Evolutionary conservation across 2,113 vertebrate genomes (phyloP), one percentile per base, ranked within the genome.

Genomic region (Melanerpes aurifrons): DNA sequence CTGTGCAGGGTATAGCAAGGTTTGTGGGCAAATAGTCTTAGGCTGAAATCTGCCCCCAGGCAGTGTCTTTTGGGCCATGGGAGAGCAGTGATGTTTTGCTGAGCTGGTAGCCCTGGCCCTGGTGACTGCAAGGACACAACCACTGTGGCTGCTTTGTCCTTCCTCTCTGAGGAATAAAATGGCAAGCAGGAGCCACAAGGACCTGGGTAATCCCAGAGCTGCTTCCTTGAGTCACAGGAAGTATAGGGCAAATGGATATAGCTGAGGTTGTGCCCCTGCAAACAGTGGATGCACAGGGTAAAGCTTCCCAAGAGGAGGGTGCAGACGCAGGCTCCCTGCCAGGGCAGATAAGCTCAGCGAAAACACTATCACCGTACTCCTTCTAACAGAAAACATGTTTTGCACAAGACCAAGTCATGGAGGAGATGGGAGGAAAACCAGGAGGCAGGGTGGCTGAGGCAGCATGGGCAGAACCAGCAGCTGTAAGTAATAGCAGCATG

Each of bases 161-260:
- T 68, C 25, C 32, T 87, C 20, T 31, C n/a, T 43, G 67, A 45
- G 59, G 40, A 78, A 54, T 2, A 35, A 6, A 50, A 24, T 0
- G 2, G 29, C 0, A 1, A 71, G 43, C 66, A 4, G 54, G 61
- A 73, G 54, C 24, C 1, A 1, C 59, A 9, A 35, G 63, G 57
- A 50, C 11, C 10, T 0, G 1, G 57, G 32, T 18, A 7, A 47
- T 14, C 35, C 43, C 7, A 4, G 70, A 47, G 75, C 40, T 20
- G 59, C 35, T 76, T 16, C 29, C 37, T 10, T 5, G 32, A n/a
- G 47, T 6, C 1, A 0, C 15, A 10, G 29, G 31, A 37, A 22
- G 29, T 1, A 0, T 12, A 53, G 25, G 5, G 1, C 35, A 16
- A 8, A 8, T 2, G 1, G 47, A 21, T 21, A 48, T 6, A 32